A percentile compares a stretch with the other conserved stretches of the same genome.
Evolutionary conservation across 2,888 invertebrate genomes (phyloP).

Genomic region (Drosophila nr. fundita): DNA sequence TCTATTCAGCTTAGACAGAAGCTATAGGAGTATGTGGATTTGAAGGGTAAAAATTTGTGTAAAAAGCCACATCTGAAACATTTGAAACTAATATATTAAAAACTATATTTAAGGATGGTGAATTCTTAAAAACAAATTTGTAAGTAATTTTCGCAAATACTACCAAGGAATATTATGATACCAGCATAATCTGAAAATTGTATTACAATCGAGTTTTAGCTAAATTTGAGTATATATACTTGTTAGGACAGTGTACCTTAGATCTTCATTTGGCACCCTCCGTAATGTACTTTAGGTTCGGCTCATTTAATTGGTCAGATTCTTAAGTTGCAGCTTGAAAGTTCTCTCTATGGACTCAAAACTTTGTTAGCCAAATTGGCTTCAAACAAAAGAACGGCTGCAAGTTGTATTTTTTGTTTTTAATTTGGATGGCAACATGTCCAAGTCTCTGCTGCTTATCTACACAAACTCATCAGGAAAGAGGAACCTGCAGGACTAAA

Average conservation of each 20-base stretch:
- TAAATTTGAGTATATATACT: background rate
- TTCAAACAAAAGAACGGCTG: constrained; percentile 58
- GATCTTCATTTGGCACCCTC: background rate
- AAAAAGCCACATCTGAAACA: background rate
- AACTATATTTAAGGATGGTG: background rate
- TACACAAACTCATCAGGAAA: constrained; percentile 36
- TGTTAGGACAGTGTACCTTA: background rate
- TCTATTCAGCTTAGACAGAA: background rate
- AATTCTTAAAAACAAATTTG: background rate
- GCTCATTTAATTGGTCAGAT: background rate
- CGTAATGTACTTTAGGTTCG: background rate
- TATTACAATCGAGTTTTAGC: background rate
- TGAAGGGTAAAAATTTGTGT: background rate
- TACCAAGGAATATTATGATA: background rate
- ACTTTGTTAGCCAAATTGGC: constrained; percentile 50
- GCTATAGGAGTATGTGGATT: background rate
- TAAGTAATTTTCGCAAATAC: background rate
- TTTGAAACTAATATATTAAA: background rate
- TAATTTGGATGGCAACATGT: constrained; percentile 35
- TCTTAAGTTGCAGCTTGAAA: background rate
- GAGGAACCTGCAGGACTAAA: constrained; percentile 47
- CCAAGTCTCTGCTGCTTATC: constrained; percentile 41
- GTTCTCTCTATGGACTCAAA: constrained; percentile 23
- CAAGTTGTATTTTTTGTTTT: constrained; percentile 42
- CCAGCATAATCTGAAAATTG: background rate